Conservation (phyloP, 2,113 vertebrate genomes). For the Mungos mungo region DNA sequence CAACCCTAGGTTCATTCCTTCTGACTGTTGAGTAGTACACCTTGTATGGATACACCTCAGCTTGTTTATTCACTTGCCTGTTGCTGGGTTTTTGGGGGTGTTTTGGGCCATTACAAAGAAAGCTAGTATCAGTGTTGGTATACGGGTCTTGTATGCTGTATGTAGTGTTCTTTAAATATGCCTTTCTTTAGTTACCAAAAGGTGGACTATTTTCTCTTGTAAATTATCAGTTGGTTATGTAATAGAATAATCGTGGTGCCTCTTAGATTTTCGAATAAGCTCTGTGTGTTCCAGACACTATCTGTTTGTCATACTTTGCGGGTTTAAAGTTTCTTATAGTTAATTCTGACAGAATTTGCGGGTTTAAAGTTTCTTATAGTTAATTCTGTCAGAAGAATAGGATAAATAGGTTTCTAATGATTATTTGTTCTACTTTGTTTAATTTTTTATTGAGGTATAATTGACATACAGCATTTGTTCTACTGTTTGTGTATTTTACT, state of each 20-base stretch:
- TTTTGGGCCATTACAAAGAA: constrained; percentile 39
- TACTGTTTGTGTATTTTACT: not conserved
- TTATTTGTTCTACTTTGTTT: not conserved
- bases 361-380: not conserved
- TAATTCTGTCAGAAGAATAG: not conserved
- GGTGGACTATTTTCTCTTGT: not conserved
- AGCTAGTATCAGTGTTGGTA: not conserved
- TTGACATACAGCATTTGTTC: not conserved
- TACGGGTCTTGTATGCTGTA: not conserved
- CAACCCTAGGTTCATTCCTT: not conserved
- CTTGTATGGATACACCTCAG: not conserved
- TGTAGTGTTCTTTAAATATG: constrained; percentile 15
- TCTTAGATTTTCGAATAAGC: not conserved
- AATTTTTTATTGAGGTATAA: not conserved
- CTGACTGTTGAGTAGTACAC: not conserved
- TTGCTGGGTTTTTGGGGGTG: not conserved
- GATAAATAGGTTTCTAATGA: constrained; percentile 5
- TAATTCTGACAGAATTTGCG: not conserved
- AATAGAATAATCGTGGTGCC: not conserved
- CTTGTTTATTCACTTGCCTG: not conserved
- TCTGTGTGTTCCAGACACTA: not conserved
- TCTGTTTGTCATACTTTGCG: not conserved
- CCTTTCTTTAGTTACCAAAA: constrained; percentile 30
- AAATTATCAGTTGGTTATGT: not conserved
- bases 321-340: not conserved